A percentile compares a stretch with the other conserved stretches of the same genome.
Conservation (phyloP, 2,797 vertebrate genomes). For the Tarsius wallacei region DNA sequence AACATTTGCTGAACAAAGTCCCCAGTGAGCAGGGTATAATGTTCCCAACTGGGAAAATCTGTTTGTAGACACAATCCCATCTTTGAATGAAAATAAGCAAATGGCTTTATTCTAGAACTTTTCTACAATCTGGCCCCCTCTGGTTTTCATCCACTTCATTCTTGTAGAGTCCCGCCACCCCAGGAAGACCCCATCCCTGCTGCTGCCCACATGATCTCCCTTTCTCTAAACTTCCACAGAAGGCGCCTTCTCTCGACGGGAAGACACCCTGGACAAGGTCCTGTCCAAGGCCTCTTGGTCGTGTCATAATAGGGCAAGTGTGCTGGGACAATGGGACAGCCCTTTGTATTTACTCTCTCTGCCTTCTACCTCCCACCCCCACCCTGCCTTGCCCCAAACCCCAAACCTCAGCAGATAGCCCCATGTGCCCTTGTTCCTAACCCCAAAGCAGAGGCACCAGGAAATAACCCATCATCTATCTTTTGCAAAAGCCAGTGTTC, state of each 20-base stretch:
- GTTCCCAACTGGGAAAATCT: slow-evolving; percentile 54
- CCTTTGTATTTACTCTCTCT: background rate
- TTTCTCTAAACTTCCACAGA: background rate
- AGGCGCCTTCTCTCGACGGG: background rate
- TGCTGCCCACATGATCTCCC: background rate
- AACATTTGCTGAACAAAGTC: slow-evolving; percentile 58
- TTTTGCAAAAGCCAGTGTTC: background rate
- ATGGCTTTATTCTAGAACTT: slow-evolving; percentile 43
- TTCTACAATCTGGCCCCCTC: background rate
- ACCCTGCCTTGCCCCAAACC: accelerated
- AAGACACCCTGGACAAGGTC: background rate
- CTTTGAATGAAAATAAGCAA: slow-evolving; percentile 67
- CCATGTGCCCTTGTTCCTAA: background rate
- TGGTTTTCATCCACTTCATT: background rate
- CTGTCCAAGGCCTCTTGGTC: background rate
- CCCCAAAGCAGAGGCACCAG: background rate
- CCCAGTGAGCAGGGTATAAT: background rate
- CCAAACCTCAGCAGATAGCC: background rate
- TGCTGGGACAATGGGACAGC: background rate
- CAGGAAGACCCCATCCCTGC: background rate
- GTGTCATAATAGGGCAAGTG: too few species aligned
- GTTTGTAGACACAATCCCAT: background rate
- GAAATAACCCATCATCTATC: background rate
- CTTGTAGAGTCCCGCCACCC: background rate
- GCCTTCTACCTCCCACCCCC: background rate